phyloP scores from a whole-genome alignment of 2,888 invertebrate species.

The Agrochola macilenta region DNA sequence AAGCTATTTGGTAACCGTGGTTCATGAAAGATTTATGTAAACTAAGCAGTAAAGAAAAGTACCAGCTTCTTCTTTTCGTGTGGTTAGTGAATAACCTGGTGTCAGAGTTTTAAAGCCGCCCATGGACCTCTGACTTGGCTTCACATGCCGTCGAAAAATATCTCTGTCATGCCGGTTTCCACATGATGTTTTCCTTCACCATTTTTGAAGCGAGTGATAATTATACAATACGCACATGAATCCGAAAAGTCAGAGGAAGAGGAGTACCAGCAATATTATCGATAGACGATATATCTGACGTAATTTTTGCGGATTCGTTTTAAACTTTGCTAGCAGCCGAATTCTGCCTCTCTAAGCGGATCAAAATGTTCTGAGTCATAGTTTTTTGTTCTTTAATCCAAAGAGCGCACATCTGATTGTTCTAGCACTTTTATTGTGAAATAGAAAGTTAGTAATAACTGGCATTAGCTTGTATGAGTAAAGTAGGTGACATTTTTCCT shows the following conservation, averaged over 20 bases:
- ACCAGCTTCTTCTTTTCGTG: not conserved
- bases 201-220: too few relatives aligned
- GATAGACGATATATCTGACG: slow-evolving; percentile 28
- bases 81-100: too few relatives aligned
- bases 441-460: slow-evolving; percentile 70
- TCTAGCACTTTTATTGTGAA: slow-evolving; percentile 61
- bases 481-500: slow-evolving; percentile 61
- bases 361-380: slow-evolving; percentile 39
- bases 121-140: too few relatives aligned
- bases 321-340: slow-evolving; percentile 2
- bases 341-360: slow-evolving; percentile 30
- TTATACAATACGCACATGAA: too few relatives aligned
- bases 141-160: too few relatives aligned
- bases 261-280: not conserved
- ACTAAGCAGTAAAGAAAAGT: slow-evolving; percentile 22
- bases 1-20: slow-evolving; percentile 55
- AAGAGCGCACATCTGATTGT: slow-evolving; percentile 50
- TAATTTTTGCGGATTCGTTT: slow-evolving; percentile 16
- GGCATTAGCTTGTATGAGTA: slow-evolving; percentile 53
- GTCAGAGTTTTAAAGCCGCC: too few relatives aligned
- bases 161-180: too few relatives aligned
- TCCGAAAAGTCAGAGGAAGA: too few relatives aligned
- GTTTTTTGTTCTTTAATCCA: slow-evolving; percentile 35
- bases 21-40: slow-evolving; percentile 52
- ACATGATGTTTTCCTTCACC: too few relatives aligned